Evolutionary conservation across 2,797 vertebrate genomes (phyloP).

Genomic region (Gambusia yucatana): DNA sequence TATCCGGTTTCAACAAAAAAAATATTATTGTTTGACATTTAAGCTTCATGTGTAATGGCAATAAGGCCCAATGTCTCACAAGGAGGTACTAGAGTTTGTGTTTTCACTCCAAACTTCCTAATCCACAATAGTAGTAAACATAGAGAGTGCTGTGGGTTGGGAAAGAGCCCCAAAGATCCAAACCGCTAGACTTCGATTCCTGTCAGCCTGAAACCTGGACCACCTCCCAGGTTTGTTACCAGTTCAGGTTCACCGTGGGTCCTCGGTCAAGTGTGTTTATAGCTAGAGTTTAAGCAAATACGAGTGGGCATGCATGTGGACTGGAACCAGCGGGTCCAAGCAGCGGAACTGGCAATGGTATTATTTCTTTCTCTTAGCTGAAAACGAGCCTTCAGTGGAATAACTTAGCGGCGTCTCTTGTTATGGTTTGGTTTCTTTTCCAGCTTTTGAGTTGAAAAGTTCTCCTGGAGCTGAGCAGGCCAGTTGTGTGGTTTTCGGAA

Average conservation of each 20-base stretch:
- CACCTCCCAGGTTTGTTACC: constrained; percentile 23
- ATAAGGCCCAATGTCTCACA: constrained; percentile 1
- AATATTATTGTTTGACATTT: background rate
- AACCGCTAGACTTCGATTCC: constrained; percentile 59
- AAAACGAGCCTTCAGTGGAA: constrained; percentile 54
- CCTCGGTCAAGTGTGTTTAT: constrained; percentile 18
- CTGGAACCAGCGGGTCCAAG: constrained; percentile 52
- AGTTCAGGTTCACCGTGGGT: constrained; percentile 58
- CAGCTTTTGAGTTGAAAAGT: constrained; percentile 64
- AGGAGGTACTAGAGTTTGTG: constrained; percentile 16
- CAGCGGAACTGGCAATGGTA: constrained; percentile 47
- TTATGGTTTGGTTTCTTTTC: constrained; percentile 52
- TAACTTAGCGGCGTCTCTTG: constrained; percentile 51
- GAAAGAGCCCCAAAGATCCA: constrained; percentile 50
- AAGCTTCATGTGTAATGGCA: background rate
- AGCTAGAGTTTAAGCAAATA: constrained; percentile 36
- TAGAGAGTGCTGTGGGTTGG: constrained; percentile 12
- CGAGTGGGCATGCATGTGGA: constrained; percentile 44
- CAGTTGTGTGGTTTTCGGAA: constrained; percentile 53
- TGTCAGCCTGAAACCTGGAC: constrained; percentile 44
- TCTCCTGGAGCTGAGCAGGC: constrained; percentile 34
- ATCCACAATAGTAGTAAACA: constrained; percentile 43
- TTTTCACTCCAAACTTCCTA: constrained; percentile 27
- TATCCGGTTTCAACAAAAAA: background rate
- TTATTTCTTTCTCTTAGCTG: constrained; percentile 53